These are phyloP conservation scores for Nomada fabriciana DNA, from an alignment of 2,888 invertebrate genomes.

Conservation along the genomic window DNA sequence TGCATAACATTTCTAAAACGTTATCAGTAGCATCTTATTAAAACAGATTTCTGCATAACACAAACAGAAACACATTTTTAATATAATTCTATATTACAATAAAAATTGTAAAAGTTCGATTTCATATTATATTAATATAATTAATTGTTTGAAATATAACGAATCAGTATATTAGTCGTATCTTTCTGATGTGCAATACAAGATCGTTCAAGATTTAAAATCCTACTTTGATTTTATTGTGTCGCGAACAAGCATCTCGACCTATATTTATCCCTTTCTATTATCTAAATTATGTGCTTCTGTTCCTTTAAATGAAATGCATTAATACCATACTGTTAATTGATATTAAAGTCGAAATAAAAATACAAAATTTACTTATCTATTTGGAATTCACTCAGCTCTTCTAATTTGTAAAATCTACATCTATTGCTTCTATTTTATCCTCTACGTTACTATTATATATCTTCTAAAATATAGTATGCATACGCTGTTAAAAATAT, in stretches of 20 bases:
- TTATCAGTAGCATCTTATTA: conserved; percentile 1
- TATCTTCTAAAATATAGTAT: conserved; percentile 12
- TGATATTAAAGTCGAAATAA: conserved; percentile 1
- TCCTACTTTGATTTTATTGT: conserved; percentile 15
- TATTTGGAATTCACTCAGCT: conserved; percentile 6
- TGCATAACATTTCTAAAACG: conserved; percentile 24
- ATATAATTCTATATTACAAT: background rate
- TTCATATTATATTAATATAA: conserved; percentile 18
- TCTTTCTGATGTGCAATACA: conserved; percentile 17
- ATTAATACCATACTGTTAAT: background rate
- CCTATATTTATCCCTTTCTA: background rate
- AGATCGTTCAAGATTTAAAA: conserved; percentile 22
- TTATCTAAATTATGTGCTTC: background rate
- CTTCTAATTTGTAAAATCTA: conserved; percentile 12
- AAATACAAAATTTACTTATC: background rate
- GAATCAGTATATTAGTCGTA: conserved; percentile 6
- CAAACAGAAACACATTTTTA: conserved; percentile 14
- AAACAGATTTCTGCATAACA: background rate
- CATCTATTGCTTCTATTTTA: background rate
- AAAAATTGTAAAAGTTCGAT: conserved; percentile 17
- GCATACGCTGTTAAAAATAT: conserved; percentile 49
- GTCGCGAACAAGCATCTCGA: background rate
- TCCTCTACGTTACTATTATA: conserved; percentile 18
- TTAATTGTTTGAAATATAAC: conserved; percentile 17
- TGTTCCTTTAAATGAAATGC: background rate